phyloP scores from a whole-genome alignment of 2,888 invertebrate species.

The Margaritifera margaritifera region DNA sequence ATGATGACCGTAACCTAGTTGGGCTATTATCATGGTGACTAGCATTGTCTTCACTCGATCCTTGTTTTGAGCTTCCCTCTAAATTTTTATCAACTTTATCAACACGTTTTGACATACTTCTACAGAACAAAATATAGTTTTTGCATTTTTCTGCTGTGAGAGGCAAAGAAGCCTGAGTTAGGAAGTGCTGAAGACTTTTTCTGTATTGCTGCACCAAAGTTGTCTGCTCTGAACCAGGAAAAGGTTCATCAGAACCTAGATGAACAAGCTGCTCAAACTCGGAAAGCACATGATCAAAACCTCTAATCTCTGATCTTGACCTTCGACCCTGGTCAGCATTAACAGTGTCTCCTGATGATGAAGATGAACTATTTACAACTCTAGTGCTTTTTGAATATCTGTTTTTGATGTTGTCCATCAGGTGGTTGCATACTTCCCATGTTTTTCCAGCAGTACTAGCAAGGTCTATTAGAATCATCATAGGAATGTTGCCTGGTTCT shows the following conservation, averaged over 20 bases:
- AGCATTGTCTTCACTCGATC: too few relatives aligned
- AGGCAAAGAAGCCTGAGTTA: conserved; percentile 43
- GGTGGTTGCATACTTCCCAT: conserved; percentile 61
- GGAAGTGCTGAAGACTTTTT: conserved; percentile 45
- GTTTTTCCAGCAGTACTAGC: conserved; percentile 54
- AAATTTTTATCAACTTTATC: conserved; percentile 40
- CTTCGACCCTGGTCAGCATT: not conserved
- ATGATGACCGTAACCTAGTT: conserved; percentile 16
- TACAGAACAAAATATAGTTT: conserved; percentile 30
- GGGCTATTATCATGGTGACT: not conserved
- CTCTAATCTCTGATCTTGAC: conserved; percentile 21
- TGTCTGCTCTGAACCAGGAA: conserved; percentile 27
- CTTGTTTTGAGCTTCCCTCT: not conserved
- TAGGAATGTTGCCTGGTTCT: conserved; percentile 39
- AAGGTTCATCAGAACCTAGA: conserved; percentile 36
- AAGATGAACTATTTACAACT: too few relatives aligned
- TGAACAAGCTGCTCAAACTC: conserved; percentile 43
- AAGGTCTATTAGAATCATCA: conserved; percentile 65
- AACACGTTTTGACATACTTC: conserved; percentile 36
- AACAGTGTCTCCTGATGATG: too few relatives aligned
- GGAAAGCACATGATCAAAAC: conserved; percentile 33
- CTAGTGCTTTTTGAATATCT: conserved; percentile 8
- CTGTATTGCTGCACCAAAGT: conserved; percentile 30
- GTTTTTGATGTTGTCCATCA: conserved; percentile 57
- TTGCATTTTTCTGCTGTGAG: conserved; percentile 38